Base-by-base conservation (phyloP, 2,888 invertebrate genomes). In the Andrena marginata region DNA sequence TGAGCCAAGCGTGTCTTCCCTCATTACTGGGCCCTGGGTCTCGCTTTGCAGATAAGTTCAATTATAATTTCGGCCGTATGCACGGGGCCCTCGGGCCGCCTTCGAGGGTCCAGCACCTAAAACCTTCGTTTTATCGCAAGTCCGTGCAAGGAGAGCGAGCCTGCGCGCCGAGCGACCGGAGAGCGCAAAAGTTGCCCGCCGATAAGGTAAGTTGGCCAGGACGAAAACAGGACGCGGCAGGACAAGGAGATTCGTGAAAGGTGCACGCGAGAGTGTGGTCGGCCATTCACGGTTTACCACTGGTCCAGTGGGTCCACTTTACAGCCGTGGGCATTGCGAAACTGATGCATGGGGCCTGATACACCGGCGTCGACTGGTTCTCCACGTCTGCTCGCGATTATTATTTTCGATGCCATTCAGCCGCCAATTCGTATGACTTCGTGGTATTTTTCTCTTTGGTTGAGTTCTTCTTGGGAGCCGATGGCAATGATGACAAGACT, bases 231-330 rank as follows among this genome's bases (percentile, higher is more conserved):
- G 84, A 85, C 76, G 79, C 51, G 68, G 82, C 77, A 76, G 82
- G 85, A 85, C 84, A 85, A 83, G 86, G 85, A 89, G 85, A 87
- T 85, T 87, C 87, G 89, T 89, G 90, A 90, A 90, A 89, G 89
- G 90, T 85, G 85, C 72, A 84, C 70, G 16, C 33, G 73, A 87
- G 87, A 89, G 87, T 85, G 86, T 89, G 89, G 86, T 86, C 81
- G 78, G 70, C 80, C 89, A 87, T 88, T 90, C 85, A 88, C 89
- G 84, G 86, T 87, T 89, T 86, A 85, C 89, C 87, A 90, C 86
- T 85, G 87, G 84, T 77, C 87, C 87, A 82, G 80, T 83, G 79
- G 85, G 86, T 84, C 88, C 90, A 89, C 80, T 89, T 87, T 82
- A 82, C 73, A 67, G 70, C 75, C 81, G 78, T 75, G 71, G 77